Conservation (phyloP, 1,140 invertebrate genomes). For the Camponotus vicinus region DNA sequence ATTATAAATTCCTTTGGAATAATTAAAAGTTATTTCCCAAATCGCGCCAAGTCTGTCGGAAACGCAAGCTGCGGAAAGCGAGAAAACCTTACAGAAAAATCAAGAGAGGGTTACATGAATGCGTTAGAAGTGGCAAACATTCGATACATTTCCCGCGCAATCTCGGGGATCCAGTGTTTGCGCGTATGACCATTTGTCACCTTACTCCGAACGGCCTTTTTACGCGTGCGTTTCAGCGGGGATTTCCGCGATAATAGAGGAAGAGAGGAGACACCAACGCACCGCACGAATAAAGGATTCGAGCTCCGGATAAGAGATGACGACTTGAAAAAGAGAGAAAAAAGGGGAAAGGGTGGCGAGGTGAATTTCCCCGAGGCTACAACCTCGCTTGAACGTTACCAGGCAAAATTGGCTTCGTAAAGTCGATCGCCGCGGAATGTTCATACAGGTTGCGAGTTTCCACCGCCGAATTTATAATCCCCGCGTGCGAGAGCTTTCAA, state of each 20-base stretch:
- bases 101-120: neutral
- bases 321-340: conserved; percentile 38
- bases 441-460: conserved; percentile 47
- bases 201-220: conserved; percentile 43
- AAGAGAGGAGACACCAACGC: neutral
- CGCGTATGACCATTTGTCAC: conserved; percentile 59
- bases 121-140: conserved; percentile 41
- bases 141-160: conserved; percentile 49
- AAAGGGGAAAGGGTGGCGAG: conserved; percentile 5
- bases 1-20: conserved; percentile 27
- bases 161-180: conserved; percentile 51
- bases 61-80: neutral
- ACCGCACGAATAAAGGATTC: conserved; percentile 49
- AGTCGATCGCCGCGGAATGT: conserved; percentile 60
- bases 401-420: conserved; percentile 57
- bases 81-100: neutral
- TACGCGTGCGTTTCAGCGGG: conserved; percentile 30
- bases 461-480: conserved; percentile 55
- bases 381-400: conserved; percentile 39
- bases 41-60: neutral
- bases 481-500: conserved; percentile 46
- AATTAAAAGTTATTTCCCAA: conserved; percentile 20
- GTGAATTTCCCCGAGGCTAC: conserved; percentile 59
- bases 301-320: conserved; percentile 45
- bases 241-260: conserved; percentile 49